These are phyloP conservation scores for Amblyornis subalaris DNA, from an alignment of 2,113 vertebrate genomes.

Conservation along the genomic window DNA sequence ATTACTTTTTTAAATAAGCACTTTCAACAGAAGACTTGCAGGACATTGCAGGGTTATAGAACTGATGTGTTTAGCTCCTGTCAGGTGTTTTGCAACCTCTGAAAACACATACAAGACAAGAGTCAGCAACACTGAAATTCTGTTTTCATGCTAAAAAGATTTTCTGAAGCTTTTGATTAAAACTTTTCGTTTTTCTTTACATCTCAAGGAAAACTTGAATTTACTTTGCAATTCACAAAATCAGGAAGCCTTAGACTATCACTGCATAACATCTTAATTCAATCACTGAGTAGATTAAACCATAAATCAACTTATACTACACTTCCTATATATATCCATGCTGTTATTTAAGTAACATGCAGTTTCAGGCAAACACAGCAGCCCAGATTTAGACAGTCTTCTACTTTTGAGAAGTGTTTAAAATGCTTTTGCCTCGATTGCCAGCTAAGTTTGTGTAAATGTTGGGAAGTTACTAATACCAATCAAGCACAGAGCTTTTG, in stretches of 20 bases:
- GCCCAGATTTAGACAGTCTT: background rate
- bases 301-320: background rate
- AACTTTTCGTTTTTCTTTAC: background rate
- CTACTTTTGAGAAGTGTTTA: background rate
- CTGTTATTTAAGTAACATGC: background rate
- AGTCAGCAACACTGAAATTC: background rate
- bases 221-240: background rate
- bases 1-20: background rate
- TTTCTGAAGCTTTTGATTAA: background rate
- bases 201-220: background rate
- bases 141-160: background rate
- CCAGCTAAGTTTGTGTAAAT: background rate
- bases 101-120: background rate
- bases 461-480: background rate
- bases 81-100: background rate
- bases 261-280: background rate
- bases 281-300: background rate
- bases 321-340: background rate
- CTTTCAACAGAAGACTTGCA: background rate
- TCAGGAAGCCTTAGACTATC: background rate
- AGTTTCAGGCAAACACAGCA: background rate
- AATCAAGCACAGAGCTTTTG: background rate
- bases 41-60: background rate
- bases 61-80: background rate
- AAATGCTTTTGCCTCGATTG: background rate